Conservation (phyloP, 2,888 invertebrate genomes). For the Cistogaster globosa region DNA sequence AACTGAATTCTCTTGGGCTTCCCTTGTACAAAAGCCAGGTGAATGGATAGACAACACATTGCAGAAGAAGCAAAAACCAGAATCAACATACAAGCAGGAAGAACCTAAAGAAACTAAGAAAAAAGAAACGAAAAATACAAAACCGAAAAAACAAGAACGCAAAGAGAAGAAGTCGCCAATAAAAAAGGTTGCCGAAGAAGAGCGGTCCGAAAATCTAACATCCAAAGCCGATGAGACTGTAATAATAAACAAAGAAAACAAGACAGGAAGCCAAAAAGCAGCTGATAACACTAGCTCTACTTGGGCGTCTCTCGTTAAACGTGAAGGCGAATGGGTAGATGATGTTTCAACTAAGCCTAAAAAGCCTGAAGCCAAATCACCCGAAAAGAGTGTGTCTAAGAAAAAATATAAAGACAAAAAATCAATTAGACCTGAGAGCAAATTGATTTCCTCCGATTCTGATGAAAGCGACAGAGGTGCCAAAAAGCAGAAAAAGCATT, state of each 20-base stretch:
- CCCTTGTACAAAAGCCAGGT: constrained; percentile 79
- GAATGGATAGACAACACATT: constrained; percentile 75
- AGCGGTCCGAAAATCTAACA: neutral
- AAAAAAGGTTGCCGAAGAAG: constrained; percentile 41
- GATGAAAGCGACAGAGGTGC: constrained; percentile 10
- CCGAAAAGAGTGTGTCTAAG: constrained; percentile 74
- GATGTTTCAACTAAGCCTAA: constrained; percentile 73
- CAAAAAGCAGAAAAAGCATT: neutral
- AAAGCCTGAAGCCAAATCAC: constrained; percentile 70
- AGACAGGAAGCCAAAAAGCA: constrained; percentile 2
- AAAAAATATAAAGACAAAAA: constrained; percentile 44
- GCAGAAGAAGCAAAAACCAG: constrained; percentile 63
- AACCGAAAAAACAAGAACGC: constrained; percentile 46
- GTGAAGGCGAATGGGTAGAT: constrained; percentile 81
- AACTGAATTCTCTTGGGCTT: constrained; percentile 79
- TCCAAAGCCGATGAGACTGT: neutral
- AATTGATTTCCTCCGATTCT: constrained; percentile 37
- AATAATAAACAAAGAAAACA: neutral
- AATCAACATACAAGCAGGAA: constrained; percentile 66
- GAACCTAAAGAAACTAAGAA: constrained; percentile 64
- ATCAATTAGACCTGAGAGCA: constrained; percentile 35
- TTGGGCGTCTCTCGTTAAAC: constrained; percentile 77
- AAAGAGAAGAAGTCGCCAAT: constrained; percentile 26
- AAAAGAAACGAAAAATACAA: constrained; percentile 45
- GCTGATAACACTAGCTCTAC: constrained; percentile 67